Evolutionary conservation across 2,888 invertebrate genomes (phyloP).

Genomic region (Agrochola macilenta): DNA sequence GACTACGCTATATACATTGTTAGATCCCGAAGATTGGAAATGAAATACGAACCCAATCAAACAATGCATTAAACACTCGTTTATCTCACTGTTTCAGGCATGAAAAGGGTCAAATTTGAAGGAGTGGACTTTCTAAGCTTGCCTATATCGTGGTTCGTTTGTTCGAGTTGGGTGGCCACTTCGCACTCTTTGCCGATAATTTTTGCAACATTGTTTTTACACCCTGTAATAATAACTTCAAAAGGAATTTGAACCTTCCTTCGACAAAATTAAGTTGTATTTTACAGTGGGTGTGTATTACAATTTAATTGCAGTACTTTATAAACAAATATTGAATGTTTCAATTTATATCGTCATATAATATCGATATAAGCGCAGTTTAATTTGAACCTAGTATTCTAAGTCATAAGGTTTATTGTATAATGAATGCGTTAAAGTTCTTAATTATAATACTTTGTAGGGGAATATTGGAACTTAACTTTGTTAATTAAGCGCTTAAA

Average conservation of each 20-base stretch:
- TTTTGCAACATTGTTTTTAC: conserved; percentile 70
- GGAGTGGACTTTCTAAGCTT: conserved; percentile 17
- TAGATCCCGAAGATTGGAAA: not conserved
- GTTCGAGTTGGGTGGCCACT: conserved; percentile 76
- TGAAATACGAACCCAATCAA: not conserved
- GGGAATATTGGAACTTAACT: conserved; percentile 56
- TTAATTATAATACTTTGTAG: conserved; percentile 57
- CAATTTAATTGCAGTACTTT: conserved; percentile 50
- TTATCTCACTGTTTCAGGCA: too few relatives aligned
- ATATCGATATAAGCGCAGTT: not conserved
- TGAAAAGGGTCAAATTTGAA: too few relatives aligned
- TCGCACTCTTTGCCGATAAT: conserved; percentile 57
- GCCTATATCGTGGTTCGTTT: not conserved
- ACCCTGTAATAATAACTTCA: conserved; percentile 26
- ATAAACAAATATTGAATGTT: conserved; percentile 60
- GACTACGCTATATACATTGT: not conserved
- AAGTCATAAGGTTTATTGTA: conserved; percentile 17
- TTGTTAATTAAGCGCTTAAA: conserved; percentile 59
- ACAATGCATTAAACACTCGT: not conserved
- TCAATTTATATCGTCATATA: conserved; percentile 48
- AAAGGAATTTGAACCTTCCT: conserved; percentile 7
- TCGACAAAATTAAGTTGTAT: not conserved
- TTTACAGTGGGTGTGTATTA: not conserved
- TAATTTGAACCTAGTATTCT: conserved; percentile 13
- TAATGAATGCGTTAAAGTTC: conserved; percentile 3